Base-by-base conservation (phyloP, 2,797 vertebrate genomes). In the Pangasius krempfi region DNA sequence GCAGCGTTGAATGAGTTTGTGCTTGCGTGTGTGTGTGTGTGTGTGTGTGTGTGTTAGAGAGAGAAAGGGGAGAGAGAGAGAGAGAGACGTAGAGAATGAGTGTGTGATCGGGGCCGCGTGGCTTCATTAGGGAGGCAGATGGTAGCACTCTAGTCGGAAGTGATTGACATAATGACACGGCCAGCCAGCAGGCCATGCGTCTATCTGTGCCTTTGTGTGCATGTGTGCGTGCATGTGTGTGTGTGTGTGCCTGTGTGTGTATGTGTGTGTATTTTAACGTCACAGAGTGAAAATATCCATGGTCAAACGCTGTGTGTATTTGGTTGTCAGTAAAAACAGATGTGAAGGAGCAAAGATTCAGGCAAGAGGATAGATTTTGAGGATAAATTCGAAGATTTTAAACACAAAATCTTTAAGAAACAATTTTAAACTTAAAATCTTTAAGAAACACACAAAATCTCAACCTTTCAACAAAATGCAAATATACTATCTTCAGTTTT, bases 81-180 rank as follows among this genome's bases (percentile, higher is more conserved):
- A 75, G 60, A 70, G 60, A 58, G 84, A 84, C 6, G 50, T 54
- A 84, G 87, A 86, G 84, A 83, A 70, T 4, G 47, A 58, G 62
- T 60, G 70, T 66, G 91, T 91, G 93, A 94, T 95, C 92, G 91
- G 91, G 92, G 92, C 87, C 90, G 93, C 85, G 90, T 94, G 94
- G 95, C 95, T 96, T 96, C 94, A 95, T 95, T 93, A 96, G 95
- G 95, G 95, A 88, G 96, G 97, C 96, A 97, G 96, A 96, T 97
- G 96, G 95, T 96, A 93, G 88, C 92, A 94, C 94, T 97, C 91
- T 93, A 95, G 95, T 96, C 95, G 95, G 94, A 96, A 96, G 95
- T 96, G 96, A 89, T 93, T 93, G 96, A 96, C 96, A 97, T 95
- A 96, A 95, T 96, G 96, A 96, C 94, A 95, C 87, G 90, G 79